phyloP scores from a whole-genome alignment of 2,113 vertebrate genomes.

The Callionymus lyra region DNA sequence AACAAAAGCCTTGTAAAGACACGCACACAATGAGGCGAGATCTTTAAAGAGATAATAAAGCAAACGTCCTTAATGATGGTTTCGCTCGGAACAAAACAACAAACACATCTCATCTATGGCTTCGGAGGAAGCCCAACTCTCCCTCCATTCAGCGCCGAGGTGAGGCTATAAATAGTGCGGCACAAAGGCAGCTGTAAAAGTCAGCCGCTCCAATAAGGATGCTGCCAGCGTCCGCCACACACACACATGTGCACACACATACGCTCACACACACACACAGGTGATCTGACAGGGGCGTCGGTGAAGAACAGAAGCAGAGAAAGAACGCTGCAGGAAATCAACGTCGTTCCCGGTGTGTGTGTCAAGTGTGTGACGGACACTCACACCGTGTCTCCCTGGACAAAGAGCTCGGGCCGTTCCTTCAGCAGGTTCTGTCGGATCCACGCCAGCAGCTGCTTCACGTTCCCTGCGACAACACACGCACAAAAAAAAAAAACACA shows the following conservation, averaged over 20 bases:
- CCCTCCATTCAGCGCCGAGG: slow-evolving; percentile 41
- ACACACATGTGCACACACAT: slow-evolving; percentile 9
- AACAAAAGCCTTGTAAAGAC: neutral
- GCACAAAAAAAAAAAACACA: slow-evolving; percentile 31
- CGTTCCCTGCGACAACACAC: slow-evolving; percentile 75
- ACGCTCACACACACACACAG: neutral
- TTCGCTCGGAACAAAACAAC: slow-evolving; percentile 16
- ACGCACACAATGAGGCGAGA: slow-evolving; percentile 1
- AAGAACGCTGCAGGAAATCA: neutral
- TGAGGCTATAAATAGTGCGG: slow-evolving; percentile 58
- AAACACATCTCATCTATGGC: slow-evolving; percentile 32
- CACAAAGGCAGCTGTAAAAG: slow-evolving; percentile 61
- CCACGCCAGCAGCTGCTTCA: slow-evolving; percentile 90
- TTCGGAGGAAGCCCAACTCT: slow-evolving; percentile 42
- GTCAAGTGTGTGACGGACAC: slow-evolving; percentile 49
- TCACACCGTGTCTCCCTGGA: slow-evolving; percentile 94
- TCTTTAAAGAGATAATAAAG: slow-evolving; percentile 9
- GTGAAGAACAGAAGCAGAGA: neutral
- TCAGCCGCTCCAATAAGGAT: slow-evolving; percentile 46
- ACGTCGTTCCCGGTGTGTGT: too few relatives aligned
- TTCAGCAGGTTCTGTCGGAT: slow-evolving; percentile 89
- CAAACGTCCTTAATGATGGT: slow-evolving; percentile 15
- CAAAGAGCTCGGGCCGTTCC: slow-evolving; percentile 88
- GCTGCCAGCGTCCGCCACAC: slow-evolving; percentile 15
- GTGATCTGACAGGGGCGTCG: too few relatives aligned